phyloP scores from a whole-genome alignment of 2,888 invertebrate species.

The Xestia sexstrigata region DNA sequence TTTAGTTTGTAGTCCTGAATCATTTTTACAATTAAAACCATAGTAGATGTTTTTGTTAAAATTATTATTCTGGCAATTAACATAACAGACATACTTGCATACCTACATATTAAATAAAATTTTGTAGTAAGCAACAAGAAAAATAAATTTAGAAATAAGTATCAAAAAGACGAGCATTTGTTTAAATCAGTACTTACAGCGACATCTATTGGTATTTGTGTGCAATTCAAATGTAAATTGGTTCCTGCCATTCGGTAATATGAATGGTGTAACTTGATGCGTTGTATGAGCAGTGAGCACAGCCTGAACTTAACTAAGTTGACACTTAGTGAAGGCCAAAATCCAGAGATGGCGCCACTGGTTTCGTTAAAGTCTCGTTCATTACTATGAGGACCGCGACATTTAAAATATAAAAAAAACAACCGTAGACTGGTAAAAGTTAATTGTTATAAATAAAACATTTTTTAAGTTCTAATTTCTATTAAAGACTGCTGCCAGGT shows the following conservation, averaged over 20 bases:
- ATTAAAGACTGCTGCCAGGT: not conserved
- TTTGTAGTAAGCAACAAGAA: not conserved
- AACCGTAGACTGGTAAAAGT: not conserved
- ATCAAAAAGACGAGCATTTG: not conserved
- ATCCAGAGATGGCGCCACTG: not conserved
- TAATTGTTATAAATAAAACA: not conserved
- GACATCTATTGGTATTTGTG: slow-evolving; percentile 37
- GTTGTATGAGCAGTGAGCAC: not conserved
- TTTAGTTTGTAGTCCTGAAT: not conserved
- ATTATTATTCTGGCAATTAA: not conserved
- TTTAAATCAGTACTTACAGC: slow-evolving; percentile 8
- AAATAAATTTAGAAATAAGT: too few relatives aligned
- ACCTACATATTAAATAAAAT: not conserved
- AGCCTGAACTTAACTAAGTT: not conserved
- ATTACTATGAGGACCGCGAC: not conserved
- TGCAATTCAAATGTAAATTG: slow-evolving; percentile 8
- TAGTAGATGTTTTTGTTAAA: not conserved
- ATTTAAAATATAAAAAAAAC: not conserved
- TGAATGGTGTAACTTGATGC: not conserved
- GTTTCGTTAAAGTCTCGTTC: not conserved
- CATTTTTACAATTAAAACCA: not conserved
- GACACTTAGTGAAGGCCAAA: not conserved
- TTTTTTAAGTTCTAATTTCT: not conserved
- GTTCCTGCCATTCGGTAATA: not conserved
- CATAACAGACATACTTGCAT: not conserved